Evolutionary conservation across 1,140 invertebrate genomes (phyloP).

Genomic region (Telenomus remus): DNA sequence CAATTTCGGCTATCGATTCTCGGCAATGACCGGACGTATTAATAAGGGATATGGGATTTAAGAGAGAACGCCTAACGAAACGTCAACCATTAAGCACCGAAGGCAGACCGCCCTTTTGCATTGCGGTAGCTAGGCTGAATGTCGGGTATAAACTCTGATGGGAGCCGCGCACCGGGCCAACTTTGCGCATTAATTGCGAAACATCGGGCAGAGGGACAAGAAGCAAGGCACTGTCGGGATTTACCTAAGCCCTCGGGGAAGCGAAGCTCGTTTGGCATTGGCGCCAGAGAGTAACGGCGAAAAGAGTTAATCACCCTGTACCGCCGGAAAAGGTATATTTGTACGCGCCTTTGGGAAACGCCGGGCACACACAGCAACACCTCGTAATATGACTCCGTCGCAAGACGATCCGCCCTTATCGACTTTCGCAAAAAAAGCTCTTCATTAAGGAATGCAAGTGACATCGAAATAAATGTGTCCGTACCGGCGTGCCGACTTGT

Average conservation of each 20-base stretch:
- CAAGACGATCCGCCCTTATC: conserved; percentile 46
- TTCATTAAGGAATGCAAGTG: conserved; percentile 46
- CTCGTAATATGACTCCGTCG: conserved; percentile 39
- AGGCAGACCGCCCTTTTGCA: conserved; percentile 31
- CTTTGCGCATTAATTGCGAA: conserved; percentile 63
- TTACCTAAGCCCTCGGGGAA: conserved; percentile 58
- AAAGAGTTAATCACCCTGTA: conserved; percentile 60
- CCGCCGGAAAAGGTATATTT: conserved; percentile 52
- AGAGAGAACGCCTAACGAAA: conserved; percentile 39
- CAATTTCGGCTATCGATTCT: conserved; percentile 30
- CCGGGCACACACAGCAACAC: conserved; percentile 29
- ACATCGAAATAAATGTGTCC: conserved; percentile 48
- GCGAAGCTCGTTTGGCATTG: conserved; percentile 46
- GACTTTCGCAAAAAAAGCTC: conserved; percentile 35
- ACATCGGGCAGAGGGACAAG: conserved; percentile 54
- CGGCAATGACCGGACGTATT: conserved; percentile 26
- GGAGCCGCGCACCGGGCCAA: conserved; percentile 48
- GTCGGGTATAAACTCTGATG: conserved; percentile 43
- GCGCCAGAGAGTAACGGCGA: conserved; percentile 35
- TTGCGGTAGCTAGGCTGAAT: conserved; percentile 42
- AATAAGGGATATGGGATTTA: conserved; percentile 39
- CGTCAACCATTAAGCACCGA: conserved; percentile 45
- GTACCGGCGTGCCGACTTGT: conserved; percentile 11
- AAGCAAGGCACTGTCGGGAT: conserved; percentile 57
- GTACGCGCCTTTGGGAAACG: conserved; percentile 41